Evolutionary conservation across 2,888 invertebrate genomes (phyloP).

Genomic region (Euzophera pinguis): DNA sequence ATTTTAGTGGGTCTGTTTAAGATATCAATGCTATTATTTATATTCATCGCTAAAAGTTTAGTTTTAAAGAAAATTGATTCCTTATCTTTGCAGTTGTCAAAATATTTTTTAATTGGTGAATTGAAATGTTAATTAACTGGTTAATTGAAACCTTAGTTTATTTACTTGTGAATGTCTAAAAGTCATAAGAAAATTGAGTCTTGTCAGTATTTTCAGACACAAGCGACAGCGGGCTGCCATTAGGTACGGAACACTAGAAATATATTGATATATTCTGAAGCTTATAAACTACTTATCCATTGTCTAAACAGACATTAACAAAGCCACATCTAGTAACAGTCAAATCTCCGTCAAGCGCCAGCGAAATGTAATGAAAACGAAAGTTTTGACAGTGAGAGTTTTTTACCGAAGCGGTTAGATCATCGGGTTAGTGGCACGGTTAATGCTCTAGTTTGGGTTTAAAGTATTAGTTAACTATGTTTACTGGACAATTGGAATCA

Average conservation of each 20-base stretch:
- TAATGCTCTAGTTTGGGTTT: neutral
- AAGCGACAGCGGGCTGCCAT: no score
- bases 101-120: neutral
- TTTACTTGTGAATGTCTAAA: neutral
- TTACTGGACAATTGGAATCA: no score
- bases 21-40: conserved; percentile 4
- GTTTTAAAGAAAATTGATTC: neutral
- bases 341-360: neutral
- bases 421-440: conserved; percentile 7
- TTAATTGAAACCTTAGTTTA: no score
- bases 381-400: conserved; percentile 18
- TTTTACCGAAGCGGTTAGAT: neutral
- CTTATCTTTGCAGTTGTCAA: neutral
- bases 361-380: conserved; percentile 19
- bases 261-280: no score
- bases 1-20: neutral
- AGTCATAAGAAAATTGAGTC: neutral
- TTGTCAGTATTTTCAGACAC: no score
- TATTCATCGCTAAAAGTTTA: neutral
- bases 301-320: no score
- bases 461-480: neutral
- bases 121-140: no score
- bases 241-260: no score
- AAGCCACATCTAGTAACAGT: neutral
- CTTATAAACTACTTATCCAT: no score